phyloP scores from a whole-genome alignment of 2,797 vertebrate species.

The Xiphophorus birchmanni region DNA sequence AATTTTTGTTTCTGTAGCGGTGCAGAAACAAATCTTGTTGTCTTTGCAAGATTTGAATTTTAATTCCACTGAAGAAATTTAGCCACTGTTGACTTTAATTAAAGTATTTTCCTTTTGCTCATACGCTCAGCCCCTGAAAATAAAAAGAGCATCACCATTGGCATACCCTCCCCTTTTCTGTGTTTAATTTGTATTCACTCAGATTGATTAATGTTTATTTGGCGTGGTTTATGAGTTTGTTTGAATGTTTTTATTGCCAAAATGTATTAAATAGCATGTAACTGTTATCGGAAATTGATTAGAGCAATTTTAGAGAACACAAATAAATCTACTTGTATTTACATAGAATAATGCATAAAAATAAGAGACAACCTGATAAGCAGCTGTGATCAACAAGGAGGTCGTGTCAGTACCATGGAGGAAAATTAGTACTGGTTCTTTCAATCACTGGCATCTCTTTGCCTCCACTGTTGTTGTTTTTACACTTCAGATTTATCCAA shows the following conservation, averaged over 20 bases:
- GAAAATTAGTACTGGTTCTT: constrained; percentile 37
- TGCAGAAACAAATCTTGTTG: too few relatives aligned
- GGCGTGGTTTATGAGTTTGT: neutral
- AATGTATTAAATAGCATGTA: neutral
- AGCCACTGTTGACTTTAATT: neutral
- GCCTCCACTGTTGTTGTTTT: constrained; percentile 17
- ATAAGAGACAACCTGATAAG: neutral
- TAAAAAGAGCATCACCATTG: neutral
- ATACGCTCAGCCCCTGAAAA: neutral
- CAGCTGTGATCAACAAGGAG: constrained; percentile 12
- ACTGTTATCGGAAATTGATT: neutral
- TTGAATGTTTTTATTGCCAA: neutral
- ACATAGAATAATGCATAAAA: neutral
- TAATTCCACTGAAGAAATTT: neutral
- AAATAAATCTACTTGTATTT: neutral
- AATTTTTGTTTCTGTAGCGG: neutral
- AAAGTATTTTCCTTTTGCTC: neutral
- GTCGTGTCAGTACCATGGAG: constrained; percentile 64
- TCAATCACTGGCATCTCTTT: constrained; percentile 20
- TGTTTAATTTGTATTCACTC: neutral
- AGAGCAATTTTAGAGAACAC: neutral
- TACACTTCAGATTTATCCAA: constrained; percentile 14
- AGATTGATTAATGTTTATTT: constrained; percentile 1
- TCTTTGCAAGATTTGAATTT: neutral
- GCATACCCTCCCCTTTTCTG: neutral